Conservation (phyloP, 2,888 invertebrate genomes). For the Matsumyia berberina region DNA sequence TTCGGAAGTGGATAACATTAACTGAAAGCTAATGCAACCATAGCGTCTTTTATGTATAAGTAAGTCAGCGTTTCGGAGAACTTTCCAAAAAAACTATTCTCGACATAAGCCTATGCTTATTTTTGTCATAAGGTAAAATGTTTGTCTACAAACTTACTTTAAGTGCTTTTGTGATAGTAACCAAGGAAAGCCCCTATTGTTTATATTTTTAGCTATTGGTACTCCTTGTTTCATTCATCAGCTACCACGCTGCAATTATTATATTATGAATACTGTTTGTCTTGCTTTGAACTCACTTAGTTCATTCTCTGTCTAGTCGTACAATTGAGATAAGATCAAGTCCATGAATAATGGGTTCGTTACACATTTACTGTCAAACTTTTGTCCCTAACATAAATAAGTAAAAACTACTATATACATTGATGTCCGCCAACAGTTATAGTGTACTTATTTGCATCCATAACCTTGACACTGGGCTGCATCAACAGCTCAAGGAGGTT, state of each 20-base stretch:
- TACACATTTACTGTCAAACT: not conserved
- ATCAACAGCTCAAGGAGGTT: constrained; percentile 86
- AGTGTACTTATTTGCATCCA: constrained; percentile 71
- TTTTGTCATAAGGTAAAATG: not conserved
- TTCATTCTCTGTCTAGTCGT: not conserved
- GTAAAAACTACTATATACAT: constrained; percentile 3
- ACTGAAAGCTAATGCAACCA: no score
- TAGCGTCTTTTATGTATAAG: not conserved
- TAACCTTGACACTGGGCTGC: constrained; percentile 84
- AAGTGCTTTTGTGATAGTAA: not conserved
- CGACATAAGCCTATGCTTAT: not conserved
- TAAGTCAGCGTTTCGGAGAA: not conserved
- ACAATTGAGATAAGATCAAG: not conserved
- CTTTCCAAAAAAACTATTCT: not conserved
- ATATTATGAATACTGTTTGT: not conserved
- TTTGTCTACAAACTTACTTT: not conserved
- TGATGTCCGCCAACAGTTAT: constrained; percentile 17
- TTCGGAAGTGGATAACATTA: no score
- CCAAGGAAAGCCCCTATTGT: not conserved
- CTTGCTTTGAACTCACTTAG: not conserved
- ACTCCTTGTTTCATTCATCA: not conserved
- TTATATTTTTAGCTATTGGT: not conserved
- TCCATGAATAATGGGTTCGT: not conserved
- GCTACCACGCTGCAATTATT: not conserved
- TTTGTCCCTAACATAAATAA: constrained; percentile 16